phyloP scores from a whole-genome alignment of 2,888 invertebrate genomes.

The Rhogogaster chlorosoma region DNA sequence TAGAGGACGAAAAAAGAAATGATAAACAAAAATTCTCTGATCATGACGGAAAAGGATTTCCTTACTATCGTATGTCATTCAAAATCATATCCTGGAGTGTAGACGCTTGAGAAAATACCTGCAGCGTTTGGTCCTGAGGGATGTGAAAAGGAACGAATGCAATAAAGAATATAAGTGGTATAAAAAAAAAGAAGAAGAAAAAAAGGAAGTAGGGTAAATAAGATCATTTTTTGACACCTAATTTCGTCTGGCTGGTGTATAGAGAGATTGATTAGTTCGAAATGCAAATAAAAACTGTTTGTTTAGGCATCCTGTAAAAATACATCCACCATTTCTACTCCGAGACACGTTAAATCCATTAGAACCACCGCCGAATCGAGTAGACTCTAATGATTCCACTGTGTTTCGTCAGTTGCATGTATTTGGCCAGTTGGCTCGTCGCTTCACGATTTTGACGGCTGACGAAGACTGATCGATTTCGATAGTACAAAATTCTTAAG shows the following conservation, averaged over 20 bases:
- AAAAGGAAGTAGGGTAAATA: constrained; percentile 57
- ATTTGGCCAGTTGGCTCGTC: constrained; percentile 44
- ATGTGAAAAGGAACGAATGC: background rate
- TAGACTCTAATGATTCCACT: constrained; percentile 52
- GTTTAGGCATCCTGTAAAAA: constrained; percentile 66
- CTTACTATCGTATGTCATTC: constrained; percentile 3
- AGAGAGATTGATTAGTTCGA: constrained; percentile 68
- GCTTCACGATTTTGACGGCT: background rate
- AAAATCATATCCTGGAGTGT: background rate
- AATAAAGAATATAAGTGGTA: background rate
- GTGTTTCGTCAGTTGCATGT: constrained; percentile 45
- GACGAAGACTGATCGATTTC: constrained; percentile 46
- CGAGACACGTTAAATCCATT: constrained; percentile 63
- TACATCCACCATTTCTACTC: constrained; percentile 53
- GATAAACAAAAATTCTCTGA: background rate
- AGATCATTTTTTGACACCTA: constrained; percentile 58
- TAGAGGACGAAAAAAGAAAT: background rate
- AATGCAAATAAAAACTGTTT: constrained; percentile 67
- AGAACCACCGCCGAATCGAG: constrained; percentile 54
- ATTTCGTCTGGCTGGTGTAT: constrained; percentile 57
- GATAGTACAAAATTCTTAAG: background rate
- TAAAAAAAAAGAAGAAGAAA: background rate
- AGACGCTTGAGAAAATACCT: constrained; percentile 27
- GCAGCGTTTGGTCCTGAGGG: background rate
- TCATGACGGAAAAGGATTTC: constrained; percentile 15